These are phyloP conservation scores for Vulpes vulpes DNA, from an alignment of 2,113 vertebrate species.

Conservation along the genomic window DNA sequence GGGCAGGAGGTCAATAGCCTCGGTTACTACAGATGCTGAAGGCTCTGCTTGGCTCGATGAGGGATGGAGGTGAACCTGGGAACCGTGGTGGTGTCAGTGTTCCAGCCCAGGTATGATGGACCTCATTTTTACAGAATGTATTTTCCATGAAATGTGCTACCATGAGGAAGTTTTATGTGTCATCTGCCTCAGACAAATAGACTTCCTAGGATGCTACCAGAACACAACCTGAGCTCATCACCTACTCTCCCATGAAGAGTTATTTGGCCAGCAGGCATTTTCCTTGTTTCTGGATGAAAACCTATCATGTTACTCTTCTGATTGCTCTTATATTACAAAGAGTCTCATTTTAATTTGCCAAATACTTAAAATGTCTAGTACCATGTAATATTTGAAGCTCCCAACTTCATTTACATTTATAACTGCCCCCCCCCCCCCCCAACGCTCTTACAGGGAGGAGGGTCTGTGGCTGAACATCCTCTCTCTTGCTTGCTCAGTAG, in stretches of 20 bases:
- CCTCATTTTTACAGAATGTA: background rate
- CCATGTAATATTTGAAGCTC: background rate
- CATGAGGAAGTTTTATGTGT: background rate
- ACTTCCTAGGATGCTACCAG: background rate
- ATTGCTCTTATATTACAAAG: background rate
- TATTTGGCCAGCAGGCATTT: background rate
- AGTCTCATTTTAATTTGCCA: background rate
- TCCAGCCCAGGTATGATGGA: background rate
- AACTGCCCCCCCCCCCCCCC: background rate
- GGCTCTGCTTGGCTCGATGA: background rate
- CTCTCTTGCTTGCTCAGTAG: background rate
- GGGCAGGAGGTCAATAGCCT: background rate
- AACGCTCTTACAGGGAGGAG: background rate
- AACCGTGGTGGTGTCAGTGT: accelerated
- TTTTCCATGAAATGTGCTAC: background rate
- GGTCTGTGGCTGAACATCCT: background rate
- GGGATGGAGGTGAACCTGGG: background rate
- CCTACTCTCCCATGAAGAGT: background rate
- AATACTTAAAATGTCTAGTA: background rate
- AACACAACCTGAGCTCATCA: background rate
- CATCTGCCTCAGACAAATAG: background rate
- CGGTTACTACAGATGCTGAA: background rate
- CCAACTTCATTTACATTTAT: background rate
- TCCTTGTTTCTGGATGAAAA: background rate
- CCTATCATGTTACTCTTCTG: background rate